Percentiles rank a stretch among this genome's conserved stretches.
Evolutionary conservation across 2,888 invertebrate species (phyloP).

Genomic region (Caenorhabditis doughertyi): DNA sequence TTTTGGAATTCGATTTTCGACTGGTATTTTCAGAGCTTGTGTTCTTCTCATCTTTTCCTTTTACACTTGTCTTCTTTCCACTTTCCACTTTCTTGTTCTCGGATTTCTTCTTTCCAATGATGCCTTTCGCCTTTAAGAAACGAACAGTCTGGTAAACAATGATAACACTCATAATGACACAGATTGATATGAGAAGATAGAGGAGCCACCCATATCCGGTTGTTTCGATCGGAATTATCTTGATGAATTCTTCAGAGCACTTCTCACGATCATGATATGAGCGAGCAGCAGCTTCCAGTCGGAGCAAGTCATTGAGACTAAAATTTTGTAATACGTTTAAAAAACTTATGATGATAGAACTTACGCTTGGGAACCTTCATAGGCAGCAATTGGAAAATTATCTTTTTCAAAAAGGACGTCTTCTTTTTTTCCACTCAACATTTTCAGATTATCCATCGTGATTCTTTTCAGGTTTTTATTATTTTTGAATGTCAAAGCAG

Average conservation of each 20-base stretch:
- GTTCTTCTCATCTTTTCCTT: conserved; percentile 2
- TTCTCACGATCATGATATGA: neutral
- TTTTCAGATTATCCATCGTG: neutral
- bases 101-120: conserved; percentile 1
- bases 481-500: conserved; percentile 20
- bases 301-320: conserved; percentile 20
- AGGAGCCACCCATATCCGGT: conserved; percentile 8
- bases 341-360: neutral
- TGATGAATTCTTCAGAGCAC: conserved; percentile 16
- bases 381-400: conserved; percentile 19
- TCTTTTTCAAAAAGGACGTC: conserved; percentile 24
- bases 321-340: neutral
- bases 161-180: neutral
- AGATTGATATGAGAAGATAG: neutral
- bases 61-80: neutral
- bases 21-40: too few species aligned
- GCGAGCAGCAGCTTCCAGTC: conserved; percentile 7
- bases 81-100: conserved; percentile 4
- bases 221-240: neutral
- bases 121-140: neutral
- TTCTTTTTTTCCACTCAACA: conserved; percentile 4
- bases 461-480: conserved; percentile 21
- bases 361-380: conserved; percentile 12
- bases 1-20: too few species aligned
- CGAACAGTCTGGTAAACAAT: neutral